Percentiles rank a stretch among this genome's conserved stretches.
These are phyloP conservation scores for Struthio camelus DNA, from an alignment of 2,113 vertebrate species.

Conservation along the genomic window DNA sequence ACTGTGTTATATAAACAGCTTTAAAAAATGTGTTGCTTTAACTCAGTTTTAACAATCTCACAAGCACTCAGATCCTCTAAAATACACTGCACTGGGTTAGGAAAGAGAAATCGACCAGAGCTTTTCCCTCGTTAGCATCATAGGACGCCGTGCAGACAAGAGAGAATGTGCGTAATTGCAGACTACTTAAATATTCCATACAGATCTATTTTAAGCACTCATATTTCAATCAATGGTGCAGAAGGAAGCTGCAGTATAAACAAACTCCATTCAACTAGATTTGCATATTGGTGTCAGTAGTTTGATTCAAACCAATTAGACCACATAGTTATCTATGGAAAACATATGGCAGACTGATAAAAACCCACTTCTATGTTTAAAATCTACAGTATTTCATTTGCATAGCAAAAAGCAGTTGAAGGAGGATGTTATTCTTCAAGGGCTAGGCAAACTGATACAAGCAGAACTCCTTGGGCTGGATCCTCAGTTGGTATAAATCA, in stretches of 20 bases:
- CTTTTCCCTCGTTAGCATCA: conserved; percentile 43
- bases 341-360: conserved; percentile 69
- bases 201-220: conserved; percentile 65
- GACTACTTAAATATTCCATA: conserved; percentile 42
- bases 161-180: conserved; percentile 40
- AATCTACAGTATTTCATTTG: conserved; percentile 62
- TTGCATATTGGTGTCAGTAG: conserved; percentile 71
- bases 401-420: conserved; percentile 55
- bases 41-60: background rate
- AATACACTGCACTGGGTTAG: background rate
- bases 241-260: conserved; percentile 57
- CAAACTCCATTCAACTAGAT: conserved; percentile 62
- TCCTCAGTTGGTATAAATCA: conserved; percentile 28
- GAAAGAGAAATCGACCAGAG: background rate
- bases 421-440: conserved; percentile 48
- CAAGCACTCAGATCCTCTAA: background rate
- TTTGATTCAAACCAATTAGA: conserved; percentile 75
- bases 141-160: background rate
- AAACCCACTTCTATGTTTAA: conserved; percentile 51
- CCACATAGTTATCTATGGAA: conserved; percentile 70
- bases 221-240: conserved; percentile 68
- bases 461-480: conserved; percentile 23
- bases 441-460: conserved; percentile 38
- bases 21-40: conserved; percentile 25
- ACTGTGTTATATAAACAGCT: background rate